Percentiles rank a stretch among this genome's conserved stretches.
These are phyloP conservation scores for Lepeophtheirus nordmannii DNA, from an alignment of 2,888 invertebrate species.

Conservation along the genomic window DNA sequence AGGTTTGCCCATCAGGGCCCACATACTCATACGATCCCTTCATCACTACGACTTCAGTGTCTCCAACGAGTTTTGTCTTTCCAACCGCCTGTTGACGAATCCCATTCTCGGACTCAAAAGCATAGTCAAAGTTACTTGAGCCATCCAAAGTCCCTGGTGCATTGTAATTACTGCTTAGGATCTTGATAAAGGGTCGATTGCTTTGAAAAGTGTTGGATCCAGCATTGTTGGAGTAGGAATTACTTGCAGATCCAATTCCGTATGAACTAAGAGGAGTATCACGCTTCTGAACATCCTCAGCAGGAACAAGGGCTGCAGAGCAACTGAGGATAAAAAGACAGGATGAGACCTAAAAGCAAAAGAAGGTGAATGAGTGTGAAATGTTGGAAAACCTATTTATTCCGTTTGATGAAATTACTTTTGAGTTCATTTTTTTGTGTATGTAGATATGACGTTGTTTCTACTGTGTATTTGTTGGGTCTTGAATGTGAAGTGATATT, in stretches of 20 bases:
- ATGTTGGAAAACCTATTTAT: no score
- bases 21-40: constrained; percentile 20
- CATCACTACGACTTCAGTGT: constrained; percentile 17
- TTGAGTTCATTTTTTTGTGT: no score
- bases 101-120: constrained; percentile 25
- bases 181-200: constrained; percentile 3
- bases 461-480: no score
- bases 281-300: not conserved
- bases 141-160: not conserved
- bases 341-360: no score
- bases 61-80: constrained; percentile 10
- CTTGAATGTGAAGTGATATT: no score
- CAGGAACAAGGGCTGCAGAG: no score
- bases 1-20: constrained; percentile 18
- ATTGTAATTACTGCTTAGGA: not conserved
- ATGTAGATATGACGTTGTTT: no score
- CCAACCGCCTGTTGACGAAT: constrained; percentile 19
- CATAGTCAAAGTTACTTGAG: not conserved
- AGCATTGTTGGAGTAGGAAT: not conserved
- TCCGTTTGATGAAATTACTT: no score
- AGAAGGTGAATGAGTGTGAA: no score
- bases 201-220: not conserved
- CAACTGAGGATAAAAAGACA: no score
- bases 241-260: not conserved
- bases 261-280: not conserved